Conservation (phyloP, 2,113 vertebrate genomes). For the Struthio camelus region DNA sequence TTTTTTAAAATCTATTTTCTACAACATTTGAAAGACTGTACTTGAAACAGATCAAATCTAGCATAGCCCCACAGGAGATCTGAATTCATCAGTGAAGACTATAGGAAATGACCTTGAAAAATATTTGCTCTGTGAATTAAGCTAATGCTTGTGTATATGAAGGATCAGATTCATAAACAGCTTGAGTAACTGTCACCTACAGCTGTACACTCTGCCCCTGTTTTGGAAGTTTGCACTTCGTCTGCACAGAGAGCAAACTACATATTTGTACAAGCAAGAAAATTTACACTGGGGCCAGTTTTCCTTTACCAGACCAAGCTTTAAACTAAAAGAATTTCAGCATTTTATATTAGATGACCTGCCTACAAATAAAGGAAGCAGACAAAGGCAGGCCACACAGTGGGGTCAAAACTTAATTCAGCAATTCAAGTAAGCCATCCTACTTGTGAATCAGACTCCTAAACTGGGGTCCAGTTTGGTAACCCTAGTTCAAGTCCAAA, state of each 20-base stretch:
- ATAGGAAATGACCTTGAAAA: constrained; percentile 3
- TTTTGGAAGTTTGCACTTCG: background rate
- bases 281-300: background rate
- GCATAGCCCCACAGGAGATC: background rate
- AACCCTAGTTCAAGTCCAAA: background rate
- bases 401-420: background rate
- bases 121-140: background rate
- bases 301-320: background rate
- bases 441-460: background rate
- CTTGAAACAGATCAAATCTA: background rate
- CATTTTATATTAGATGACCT: background rate
- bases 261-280: background rate
- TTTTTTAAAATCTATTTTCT: constrained; percentile 12
- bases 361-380: background rate
- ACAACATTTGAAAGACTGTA: background rate
- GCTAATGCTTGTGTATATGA: background rate
- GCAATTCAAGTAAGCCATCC: background rate
- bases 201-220: background rate
- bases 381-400: background rate
- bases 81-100: background rate
- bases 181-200: background rate
- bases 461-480: background rate
- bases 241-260: background rate
- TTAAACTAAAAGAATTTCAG: background rate
- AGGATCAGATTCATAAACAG: background rate